Percentiles rank a stretch among this genome's conserved stretches.
These are phyloP conservation scores for Macrophya annulata DNA, from an alignment of 2,888 invertebrate genomes.

Conservation along the genomic window DNA sequence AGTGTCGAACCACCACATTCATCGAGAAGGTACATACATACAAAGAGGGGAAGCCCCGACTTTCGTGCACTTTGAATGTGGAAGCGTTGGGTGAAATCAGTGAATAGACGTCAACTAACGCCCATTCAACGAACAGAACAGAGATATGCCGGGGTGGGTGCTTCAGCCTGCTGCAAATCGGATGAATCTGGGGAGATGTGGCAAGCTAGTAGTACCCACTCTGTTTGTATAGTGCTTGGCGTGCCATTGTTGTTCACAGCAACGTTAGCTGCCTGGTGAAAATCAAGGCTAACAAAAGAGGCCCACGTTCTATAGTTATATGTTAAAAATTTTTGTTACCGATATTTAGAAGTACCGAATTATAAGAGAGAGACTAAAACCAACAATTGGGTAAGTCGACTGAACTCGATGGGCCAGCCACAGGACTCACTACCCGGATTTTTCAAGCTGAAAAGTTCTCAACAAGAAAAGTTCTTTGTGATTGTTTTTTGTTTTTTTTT, in stretches of 20 bases:
- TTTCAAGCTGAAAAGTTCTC: not conserved
- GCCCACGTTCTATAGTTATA: not conserved
- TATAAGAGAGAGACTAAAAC: not conserved
- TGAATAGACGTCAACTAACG: constrained; percentile 47
- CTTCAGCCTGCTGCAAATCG: constrained; percentile 44
- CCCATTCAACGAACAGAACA: constrained; percentile 45
- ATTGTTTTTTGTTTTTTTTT: too few species aligned
- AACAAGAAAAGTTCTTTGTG: too few species aligned
- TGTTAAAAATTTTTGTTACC: not conserved
- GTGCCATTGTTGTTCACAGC: constrained; percentile 24
- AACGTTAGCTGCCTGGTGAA: not conserved
- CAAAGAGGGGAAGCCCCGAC: constrained; percentile 38
- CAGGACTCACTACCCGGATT: not conserved
- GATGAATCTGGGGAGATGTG: constrained; percentile 35
- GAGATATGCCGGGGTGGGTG: constrained; percentile 36
- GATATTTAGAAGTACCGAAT: not conserved
- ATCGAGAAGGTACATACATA: not conserved
- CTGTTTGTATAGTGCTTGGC: constrained; percentile 44
- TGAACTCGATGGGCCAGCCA: not conserved
- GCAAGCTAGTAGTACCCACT: constrained; percentile 44
- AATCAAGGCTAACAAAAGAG: not conserved
- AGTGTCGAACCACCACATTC: constrained; percentile 40
- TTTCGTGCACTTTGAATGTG: constrained; percentile 44
- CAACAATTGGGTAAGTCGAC: not conserved
- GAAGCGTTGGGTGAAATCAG: constrained; percentile 38